Evolutionary conservation across 2,113 vertebrate species (phyloP).

Genomic region (Neoarius graeffei): DNA sequence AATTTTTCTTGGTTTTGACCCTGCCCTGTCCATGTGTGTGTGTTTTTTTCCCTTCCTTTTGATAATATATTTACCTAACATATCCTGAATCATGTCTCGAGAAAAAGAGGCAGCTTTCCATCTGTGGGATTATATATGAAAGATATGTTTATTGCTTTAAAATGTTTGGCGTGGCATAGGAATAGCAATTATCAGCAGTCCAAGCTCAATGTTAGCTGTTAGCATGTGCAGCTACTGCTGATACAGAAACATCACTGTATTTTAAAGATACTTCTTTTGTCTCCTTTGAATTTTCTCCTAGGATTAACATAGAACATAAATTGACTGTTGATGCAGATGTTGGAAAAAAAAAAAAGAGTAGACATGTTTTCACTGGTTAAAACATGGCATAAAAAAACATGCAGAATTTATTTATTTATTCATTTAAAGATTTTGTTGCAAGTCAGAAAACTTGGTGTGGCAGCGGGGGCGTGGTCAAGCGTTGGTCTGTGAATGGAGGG

Average conservation of each 20-base stretch:
- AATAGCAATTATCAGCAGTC: neutral
- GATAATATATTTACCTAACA: neutral
- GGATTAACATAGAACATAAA: too few relatives aligned
- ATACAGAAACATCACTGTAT: neutral
- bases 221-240: too few relatives aligned
- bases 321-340: too few relatives aligned
- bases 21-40: neutral
- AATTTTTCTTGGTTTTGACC: neutral
- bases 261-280: neutral
- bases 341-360: too few relatives aligned
- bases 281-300: neutral
- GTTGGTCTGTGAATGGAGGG: too few relatives aligned
- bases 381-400: too few relatives aligned
- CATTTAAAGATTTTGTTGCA: neutral
- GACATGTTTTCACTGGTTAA: too few relatives aligned
- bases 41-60: too few relatives aligned
- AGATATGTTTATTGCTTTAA: neutral
- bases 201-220: too few relatives aligned
- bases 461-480: too few relatives aligned
- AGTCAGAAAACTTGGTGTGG: neutral
- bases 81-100: neutral
- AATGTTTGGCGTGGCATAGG: neutral
- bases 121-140: neutral
- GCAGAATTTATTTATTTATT: too few relatives aligned
- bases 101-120: neutral